These are phyloP conservation scores for Aldabrachelys gigantea DNA, from an alignment of 2,113 vertebrate genomes.

Conservation along the genomic window DNA sequence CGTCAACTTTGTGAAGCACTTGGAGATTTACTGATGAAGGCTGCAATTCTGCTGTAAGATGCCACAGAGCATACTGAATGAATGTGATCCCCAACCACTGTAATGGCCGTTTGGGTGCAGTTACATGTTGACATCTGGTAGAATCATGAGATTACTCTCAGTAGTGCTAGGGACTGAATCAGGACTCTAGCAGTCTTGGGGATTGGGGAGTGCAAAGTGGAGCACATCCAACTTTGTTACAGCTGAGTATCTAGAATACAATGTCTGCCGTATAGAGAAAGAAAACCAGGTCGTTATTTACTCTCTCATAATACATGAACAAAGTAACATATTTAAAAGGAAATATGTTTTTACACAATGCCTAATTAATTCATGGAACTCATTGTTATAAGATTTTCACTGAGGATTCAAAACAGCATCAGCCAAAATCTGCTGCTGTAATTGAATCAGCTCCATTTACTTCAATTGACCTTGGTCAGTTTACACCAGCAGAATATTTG, in stretches of 20 bases:
- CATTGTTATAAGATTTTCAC: neutral
- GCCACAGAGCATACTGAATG: neutral
- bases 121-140: neutral
- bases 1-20: neutral
- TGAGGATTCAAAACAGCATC: neutral
- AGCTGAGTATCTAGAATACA: neutral
- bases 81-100: neutral
- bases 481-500: neutral
- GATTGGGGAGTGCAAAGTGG: rapidly evolving
- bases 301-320: neutral
- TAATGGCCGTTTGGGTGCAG: neutral
- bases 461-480: neutral
- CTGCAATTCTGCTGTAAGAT: neutral
- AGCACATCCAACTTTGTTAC: neutral
- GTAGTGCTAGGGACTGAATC: neutral
- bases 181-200: neutral
- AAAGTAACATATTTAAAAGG: neutral
- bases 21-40: neutral
- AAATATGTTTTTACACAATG: neutral
- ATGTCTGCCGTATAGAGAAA: neutral
- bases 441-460: rapidly evolving
- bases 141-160: rapidly evolving
- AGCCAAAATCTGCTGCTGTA: rapidly evolving
- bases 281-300: neutral
- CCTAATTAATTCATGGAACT: neutral